Evolutionary conservation across 2,797 vertebrate species (phyloP).

Genomic region (Pangasius larnaudii): DNA sequence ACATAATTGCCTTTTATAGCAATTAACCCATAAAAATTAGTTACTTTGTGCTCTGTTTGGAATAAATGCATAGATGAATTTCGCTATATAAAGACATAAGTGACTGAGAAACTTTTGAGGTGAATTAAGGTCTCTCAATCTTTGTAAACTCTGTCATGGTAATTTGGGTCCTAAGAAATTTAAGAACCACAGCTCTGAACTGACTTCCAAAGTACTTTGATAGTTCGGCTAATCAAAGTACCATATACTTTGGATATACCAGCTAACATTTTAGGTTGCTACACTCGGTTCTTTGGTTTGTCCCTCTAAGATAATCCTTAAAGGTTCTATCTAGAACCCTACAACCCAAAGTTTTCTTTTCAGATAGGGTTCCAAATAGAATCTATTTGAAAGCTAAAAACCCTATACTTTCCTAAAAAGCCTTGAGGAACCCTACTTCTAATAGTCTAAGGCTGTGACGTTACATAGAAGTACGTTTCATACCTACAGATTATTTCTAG

Average conservation of each 20-base stretch:
- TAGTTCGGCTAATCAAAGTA: not conserved
- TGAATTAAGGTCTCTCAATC: not conserved
- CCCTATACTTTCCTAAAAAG: not conserved
- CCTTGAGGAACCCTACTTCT: not conserved
- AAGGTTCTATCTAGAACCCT: not conserved
- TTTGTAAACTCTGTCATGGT: not conserved
- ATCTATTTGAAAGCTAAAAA: not conserved
- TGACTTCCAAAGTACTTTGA: not conserved
- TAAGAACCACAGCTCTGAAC: not conserved
- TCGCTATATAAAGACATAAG: not conserved
- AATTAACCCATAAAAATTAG: slow-evolving; percentile 47
- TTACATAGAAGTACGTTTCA: not conserved
- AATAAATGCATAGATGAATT: slow-evolving; percentile 21
- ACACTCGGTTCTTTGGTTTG: not conserved
- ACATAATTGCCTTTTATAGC: slow-evolving; percentile 45
- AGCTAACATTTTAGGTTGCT: not conserved
- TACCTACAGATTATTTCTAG: not conserved
- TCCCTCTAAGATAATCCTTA: not conserved
- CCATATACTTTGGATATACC: not conserved
- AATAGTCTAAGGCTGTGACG: not conserved
- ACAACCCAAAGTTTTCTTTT: not conserved
- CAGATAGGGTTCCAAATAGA: not conserved
- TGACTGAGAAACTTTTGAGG: not conserved
- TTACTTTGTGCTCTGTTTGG: slow-evolving; percentile 13
- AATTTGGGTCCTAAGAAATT: not conserved